Conservation (phyloP, 2,888 invertebrate genomes). For the Mylabris sibirica region DNA sequence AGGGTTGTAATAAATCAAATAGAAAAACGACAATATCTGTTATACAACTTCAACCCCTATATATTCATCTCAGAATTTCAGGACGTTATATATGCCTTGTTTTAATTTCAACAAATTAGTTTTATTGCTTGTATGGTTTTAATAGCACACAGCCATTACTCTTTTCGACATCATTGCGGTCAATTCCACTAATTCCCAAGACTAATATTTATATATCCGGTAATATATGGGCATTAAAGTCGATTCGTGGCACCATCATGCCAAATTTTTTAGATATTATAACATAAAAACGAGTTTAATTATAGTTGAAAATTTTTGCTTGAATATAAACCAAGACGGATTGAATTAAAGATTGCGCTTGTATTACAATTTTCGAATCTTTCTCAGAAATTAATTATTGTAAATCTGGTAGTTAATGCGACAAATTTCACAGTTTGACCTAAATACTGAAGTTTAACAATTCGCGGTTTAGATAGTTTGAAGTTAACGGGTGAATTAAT, state of each 20-base stretch:
- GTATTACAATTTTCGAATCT: neutral
- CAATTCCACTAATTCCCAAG: slow-evolving; percentile 9
- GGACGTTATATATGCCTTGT: neutral
- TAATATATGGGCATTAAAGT: neutral
- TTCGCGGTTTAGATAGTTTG: slow-evolving; percentile 18
- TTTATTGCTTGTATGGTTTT: slow-evolving; percentile 12
- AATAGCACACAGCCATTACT: neutral
- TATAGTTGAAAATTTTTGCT: too few species aligned
- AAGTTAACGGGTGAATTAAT: slow-evolving; percentile 18
- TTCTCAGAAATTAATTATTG: neutral
- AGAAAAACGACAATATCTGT: neutral
- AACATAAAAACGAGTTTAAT: too few species aligned
- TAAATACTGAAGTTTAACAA: slow-evolving; percentile 14
- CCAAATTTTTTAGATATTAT: too few species aligned
- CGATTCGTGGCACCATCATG: too few species aligned
- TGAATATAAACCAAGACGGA: neutral
- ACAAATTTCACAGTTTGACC: slow-evolving; percentile 17
- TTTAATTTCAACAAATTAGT: slow-evolving; percentile 12
- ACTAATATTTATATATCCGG: neutral
- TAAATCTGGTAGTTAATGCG: slow-evolving; percentile 15
- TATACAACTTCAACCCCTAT: neutral
- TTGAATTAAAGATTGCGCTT: neutral
- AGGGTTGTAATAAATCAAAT: neutral
- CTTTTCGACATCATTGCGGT: slow-evolving; percentile 9
- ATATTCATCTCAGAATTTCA: neutral